These are phyloP conservation scores for Dermochelys coriacea DNA, from an alignment of 2,797 vertebrate species.

Conservation along the genomic window DNA sequence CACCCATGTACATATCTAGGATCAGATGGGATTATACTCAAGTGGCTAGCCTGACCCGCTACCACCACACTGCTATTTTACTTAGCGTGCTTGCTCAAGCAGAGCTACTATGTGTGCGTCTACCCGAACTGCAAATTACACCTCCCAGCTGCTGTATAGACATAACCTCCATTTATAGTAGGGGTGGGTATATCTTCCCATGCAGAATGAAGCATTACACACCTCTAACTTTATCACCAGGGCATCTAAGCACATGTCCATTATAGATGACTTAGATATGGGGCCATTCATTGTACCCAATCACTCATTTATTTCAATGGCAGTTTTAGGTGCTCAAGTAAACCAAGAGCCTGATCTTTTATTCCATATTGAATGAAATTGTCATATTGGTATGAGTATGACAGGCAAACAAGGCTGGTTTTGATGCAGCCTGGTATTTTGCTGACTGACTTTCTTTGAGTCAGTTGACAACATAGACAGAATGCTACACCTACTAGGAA, in stretches of 20 bases:
- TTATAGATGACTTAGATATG: too few relatives aligned
- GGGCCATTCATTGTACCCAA: neutral
- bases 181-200: neutral
- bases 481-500: neutral
- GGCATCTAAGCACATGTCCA: too few relatives aligned
- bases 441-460: neutral
- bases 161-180: neutral
- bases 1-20: too few relatives aligned
- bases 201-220: too few relatives aligned
- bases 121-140: too few relatives aligned
- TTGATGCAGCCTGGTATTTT: neutral
- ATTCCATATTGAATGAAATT: neutral
- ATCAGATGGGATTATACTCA: too few relatives aligned
- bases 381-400: neutral
- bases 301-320: neutral
- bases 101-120: too few relatives aligned
- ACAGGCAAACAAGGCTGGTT: neutral
- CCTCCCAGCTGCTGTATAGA: too few relatives aligned
- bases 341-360: neutral
- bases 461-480: neutral
- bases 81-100: too few relatives aligned
- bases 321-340: neutral
- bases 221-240: too few relatives aligned
- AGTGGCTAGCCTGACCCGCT: too few relatives aligned
- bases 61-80: too few relatives aligned